Percentiles rank a stretch among this genome's conserved stretches.
phyloP scores from a whole-genome alignment of 2,888 invertebrate genomes.

The Apamea anceps region DNA sequence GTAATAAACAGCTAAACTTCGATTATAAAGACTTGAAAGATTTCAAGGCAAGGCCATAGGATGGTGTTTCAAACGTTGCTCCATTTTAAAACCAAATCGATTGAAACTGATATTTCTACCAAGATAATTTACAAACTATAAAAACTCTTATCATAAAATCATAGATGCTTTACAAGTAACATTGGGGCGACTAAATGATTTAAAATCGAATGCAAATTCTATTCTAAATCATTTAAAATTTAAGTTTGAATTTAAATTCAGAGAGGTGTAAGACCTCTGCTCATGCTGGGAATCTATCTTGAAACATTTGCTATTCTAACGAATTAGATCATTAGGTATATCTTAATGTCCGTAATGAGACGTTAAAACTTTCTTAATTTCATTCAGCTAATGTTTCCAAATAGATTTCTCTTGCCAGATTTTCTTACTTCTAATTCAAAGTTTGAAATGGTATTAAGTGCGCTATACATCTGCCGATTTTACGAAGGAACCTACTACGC shows the following conservation, averaged over 20 bases:
- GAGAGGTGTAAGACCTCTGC: conserved; percentile 33
- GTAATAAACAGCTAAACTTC: background rate
- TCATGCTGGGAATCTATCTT: conserved; percentile 20
- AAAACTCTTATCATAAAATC: conserved; percentile 30
- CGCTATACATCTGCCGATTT: conserved; percentile 15
- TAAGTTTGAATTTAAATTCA: conserved; percentile 30
- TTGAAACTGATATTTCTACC: background rate
- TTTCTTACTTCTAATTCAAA: conserved; percentile 2
- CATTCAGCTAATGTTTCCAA: conserved; percentile 11
- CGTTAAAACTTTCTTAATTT: background rate
- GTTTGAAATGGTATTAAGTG: background rate
- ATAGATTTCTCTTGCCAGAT: background rate
- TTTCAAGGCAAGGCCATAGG: background rate
- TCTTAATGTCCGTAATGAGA: background rate
- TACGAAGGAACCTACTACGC: background rate
- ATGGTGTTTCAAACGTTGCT: background rate
- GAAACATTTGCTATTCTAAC: conserved; percentile 36
- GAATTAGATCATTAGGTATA: conserved; percentile 2
- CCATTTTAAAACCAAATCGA: conserved; percentile 1
- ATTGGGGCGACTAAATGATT: conserved; percentile 15
- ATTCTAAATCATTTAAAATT: conserved; percentile 41
- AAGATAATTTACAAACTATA: background rate
- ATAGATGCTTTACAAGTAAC: conserved; percentile 37
- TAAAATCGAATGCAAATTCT: conserved; percentile 42
- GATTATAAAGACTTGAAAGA: background rate